These are phyloP conservation scores for Aselliscus stoliczkanus DNA, from an alignment of 2,797 vertebrate species.

Conservation along the genomic window DNA sequence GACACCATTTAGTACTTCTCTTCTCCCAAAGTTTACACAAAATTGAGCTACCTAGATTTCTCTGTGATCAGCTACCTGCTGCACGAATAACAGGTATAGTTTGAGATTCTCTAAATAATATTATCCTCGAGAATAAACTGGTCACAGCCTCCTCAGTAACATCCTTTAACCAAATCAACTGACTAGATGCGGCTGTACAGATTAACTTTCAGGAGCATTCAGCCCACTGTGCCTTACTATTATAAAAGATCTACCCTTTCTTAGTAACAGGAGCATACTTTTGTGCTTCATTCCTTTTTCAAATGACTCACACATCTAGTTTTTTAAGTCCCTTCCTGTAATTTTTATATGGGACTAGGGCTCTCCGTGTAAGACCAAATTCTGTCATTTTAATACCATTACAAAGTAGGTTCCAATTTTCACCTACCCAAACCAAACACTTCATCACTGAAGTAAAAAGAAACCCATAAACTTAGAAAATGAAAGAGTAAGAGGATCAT, in stretches of 20 bases:
- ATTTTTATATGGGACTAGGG: conserved; percentile 24
- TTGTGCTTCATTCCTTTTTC: conserved; percentile 14
- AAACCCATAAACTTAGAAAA: background rate
- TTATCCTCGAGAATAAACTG: background rate
- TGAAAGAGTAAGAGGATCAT: background rate
- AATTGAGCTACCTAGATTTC: background rate
- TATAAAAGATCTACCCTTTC: background rate
- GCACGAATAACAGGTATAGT: background rate
- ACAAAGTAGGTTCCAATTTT: background rate
- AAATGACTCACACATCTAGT: background rate
- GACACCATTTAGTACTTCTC: background rate
- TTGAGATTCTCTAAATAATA: background rate
- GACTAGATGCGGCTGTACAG: background rate
- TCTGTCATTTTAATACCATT: background rate
- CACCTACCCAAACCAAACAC: background rate
- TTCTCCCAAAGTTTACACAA: background rate
- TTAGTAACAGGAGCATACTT: background rate
- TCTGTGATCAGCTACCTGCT: background rate
- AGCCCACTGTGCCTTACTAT: background rate
- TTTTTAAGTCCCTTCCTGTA: background rate
- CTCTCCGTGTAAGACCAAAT: background rate
- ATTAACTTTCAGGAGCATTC: background rate
- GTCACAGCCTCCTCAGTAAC: background rate
- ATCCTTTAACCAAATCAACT: background rate
- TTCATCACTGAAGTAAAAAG: background rate